These are phyloP conservation scores for Lycaon pictus DNA, from an alignment of 2,113 vertebrate genomes.

Conservation along the genomic window DNA sequence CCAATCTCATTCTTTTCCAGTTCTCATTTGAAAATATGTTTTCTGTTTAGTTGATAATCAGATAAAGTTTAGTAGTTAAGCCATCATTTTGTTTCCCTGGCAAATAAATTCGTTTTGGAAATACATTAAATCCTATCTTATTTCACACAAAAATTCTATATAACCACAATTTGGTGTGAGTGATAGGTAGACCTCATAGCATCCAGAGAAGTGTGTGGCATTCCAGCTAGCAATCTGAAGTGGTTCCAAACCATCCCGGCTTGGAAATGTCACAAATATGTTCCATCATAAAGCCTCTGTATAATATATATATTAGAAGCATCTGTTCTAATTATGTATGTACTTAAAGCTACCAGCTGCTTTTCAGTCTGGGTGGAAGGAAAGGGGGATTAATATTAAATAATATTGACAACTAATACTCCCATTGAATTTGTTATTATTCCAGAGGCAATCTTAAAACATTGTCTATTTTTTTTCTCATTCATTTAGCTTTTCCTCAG, in stretches of 20 bases:
- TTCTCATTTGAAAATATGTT: neutral
- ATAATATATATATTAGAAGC: neutral
- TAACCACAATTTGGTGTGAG: constrained; percentile 57
- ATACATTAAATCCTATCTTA: constrained; percentile 50
- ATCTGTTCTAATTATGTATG: neutral
- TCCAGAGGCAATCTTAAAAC: neutral
- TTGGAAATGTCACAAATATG: constrained; percentile 64
- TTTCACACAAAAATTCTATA: constrained; percentile 58
- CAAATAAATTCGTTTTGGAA: constrained; percentile 62
- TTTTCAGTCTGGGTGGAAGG: neutral
- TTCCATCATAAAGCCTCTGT: neutral
- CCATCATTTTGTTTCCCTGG: constrained; percentile 54
- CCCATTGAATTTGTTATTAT: neutral
- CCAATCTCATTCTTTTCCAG: neutral
- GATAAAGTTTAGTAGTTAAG: neutral
- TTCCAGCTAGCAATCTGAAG: constrained; percentile 65
- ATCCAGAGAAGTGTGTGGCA: neutral
- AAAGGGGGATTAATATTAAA: neutral
- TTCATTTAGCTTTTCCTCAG: neutral
- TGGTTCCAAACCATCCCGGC: constrained; percentile 18
- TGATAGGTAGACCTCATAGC: constrained; percentile 33
- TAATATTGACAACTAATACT: neutral
- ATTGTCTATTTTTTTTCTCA: neutral
- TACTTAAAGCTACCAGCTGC: neutral
- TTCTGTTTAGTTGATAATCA: neutral